These are phyloP conservation scores for Tiliacea citrago DNA, from an alignment of 2,888 invertebrate species.

Conservation along the genomic window DNA sequence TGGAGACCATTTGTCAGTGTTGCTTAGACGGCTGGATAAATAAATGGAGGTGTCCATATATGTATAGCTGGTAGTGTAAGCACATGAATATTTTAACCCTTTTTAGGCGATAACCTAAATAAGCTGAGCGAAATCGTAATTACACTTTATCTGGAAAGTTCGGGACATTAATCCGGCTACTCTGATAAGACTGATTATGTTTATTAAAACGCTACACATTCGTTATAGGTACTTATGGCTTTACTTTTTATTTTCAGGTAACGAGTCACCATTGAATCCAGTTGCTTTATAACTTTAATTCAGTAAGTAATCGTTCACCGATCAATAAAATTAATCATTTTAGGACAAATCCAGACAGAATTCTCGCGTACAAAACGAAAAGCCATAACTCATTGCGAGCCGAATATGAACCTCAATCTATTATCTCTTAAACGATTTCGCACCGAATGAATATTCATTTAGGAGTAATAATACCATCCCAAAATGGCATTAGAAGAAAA, in stretches of 20 bases:
- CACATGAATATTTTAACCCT: slow-evolving; percentile 39
- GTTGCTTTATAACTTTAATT: slow-evolving; percentile 35
- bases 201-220: slow-evolving; percentile 32
- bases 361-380: slow-evolving; percentile 81
- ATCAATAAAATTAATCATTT: slow-evolving; percentile 79
- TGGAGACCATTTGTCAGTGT: slow-evolving; percentile 51
- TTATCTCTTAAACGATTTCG: slow-evolving; percentile 89
- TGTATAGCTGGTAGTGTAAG: slow-evolving; percentile 33
- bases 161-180: slow-evolving; percentile 19
- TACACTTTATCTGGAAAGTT: slow-evolving; percentile 51
- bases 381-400: slow-evolving; percentile 85
- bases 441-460: slow-evolving; percentile 90
- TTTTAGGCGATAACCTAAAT: slow-evolving; percentile 45
- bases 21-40: slow-evolving; percentile 53
- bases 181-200: slow-evolving; percentile 52
- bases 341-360: slow-evolving; percentile 71
- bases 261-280: slow-evolving; percentile 14
- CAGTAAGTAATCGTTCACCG: slow-evolving; percentile 62
- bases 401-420: slow-evolving; percentile 88
- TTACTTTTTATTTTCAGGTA: slow-evolving; percentile 63
- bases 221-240: slow-evolving; percentile 38
- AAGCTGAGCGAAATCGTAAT: slow-evolving; percentile 41
- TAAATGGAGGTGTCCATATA: slow-evolving; percentile 33
- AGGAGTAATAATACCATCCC: slow-evolving; percentile 87
- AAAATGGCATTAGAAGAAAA: slow-evolving; percentile 86